These are phyloP conservation scores for Leptopilina boulardi DNA, from an alignment of 1,140 invertebrate species.

Conservation along the genomic window DNA sequence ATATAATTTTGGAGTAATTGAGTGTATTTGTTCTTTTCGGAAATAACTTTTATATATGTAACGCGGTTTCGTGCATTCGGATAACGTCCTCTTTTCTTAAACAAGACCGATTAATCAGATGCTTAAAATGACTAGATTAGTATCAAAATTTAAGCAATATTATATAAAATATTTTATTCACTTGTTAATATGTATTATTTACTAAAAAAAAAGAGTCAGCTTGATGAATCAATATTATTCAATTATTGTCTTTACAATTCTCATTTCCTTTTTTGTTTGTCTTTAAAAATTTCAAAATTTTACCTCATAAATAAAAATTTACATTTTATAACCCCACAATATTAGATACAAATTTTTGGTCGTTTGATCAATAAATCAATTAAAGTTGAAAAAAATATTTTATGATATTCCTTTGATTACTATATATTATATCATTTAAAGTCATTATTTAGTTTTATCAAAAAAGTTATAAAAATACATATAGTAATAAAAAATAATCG, in stretches of 20 bases:
- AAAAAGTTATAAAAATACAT: too few species aligned
- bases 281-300: neutral
- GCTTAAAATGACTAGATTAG: conserved; percentile 43
- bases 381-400: too few species aligned
- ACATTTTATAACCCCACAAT: neutral
- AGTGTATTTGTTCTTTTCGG: neutral
- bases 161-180: neutral
- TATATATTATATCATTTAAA: too few species aligned
- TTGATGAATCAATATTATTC: neutral
- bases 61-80: conserved; percentile 62
- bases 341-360: neutral
- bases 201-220: neutral
- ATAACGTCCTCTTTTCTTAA: conserved; percentile 50
- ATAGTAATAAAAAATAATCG: too few species aligned
- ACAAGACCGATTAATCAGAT: conserved; percentile 56
- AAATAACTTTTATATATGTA: conserved; percentile 60
- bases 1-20: neutral
- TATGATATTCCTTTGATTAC: too few species aligned
- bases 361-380: neutral
- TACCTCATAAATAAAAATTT: neutral
- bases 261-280: neutral
- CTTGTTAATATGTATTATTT: neutral
- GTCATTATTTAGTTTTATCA: too few species aligned
- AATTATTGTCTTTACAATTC: neutral
- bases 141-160: conserved; percentile 45